Conservation (phyloP, 2,888 invertebrate genomes). For the Catocala nupta region DNA sequence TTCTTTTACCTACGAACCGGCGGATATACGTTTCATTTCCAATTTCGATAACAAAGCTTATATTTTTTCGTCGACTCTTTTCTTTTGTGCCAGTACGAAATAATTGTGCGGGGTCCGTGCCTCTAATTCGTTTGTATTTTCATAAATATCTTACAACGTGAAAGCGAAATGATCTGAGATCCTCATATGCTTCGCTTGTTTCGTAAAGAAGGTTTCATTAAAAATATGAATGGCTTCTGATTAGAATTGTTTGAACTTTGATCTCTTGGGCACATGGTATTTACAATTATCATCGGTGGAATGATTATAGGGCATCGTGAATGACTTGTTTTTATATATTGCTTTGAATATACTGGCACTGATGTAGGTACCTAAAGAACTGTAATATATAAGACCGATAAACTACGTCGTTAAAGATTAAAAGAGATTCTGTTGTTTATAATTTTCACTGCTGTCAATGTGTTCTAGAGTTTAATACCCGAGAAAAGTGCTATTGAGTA, state of each 20-base stretch:
- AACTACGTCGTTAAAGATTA: too few relatives aligned
- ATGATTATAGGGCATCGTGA: conserved; percentile 7
- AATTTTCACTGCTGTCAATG: too few relatives aligned
- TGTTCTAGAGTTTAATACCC: too few relatives aligned
- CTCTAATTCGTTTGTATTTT: conserved; percentile 73
- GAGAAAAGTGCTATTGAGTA: too few relatives aligned
- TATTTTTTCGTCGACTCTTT: conserved; percentile 67
- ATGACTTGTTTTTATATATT: not conserved
- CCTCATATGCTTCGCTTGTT: conserved; percentile 65
- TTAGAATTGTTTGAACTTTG: conserved; percentile 57
- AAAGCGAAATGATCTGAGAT: conserved; percentile 62
- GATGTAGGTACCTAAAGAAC: too few relatives aligned
- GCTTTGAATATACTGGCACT: not conserved
- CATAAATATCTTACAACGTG: conserved; percentile 65
- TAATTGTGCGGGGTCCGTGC: conserved; percentile 74
- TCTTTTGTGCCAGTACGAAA: conserved; percentile 66
- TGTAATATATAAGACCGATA: too few relatives aligned
- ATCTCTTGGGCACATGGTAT: conserved; percentile 42
- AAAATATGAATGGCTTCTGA: conserved; percentile 59
- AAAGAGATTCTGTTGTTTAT: too few relatives aligned
- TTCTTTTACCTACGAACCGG: conserved; percentile 78
- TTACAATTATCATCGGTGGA: conserved; percentile 28
- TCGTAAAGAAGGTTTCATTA: conserved; percentile 60
- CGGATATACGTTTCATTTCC: conserved; percentile 79
- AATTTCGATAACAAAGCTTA: conserved; percentile 86